Evolutionary conservation across 2,113 vertebrate genomes (phyloP), one percentile per base, ranked within the genome.

Genomic region (Oncorhynchus tshawytscha): DNA sequence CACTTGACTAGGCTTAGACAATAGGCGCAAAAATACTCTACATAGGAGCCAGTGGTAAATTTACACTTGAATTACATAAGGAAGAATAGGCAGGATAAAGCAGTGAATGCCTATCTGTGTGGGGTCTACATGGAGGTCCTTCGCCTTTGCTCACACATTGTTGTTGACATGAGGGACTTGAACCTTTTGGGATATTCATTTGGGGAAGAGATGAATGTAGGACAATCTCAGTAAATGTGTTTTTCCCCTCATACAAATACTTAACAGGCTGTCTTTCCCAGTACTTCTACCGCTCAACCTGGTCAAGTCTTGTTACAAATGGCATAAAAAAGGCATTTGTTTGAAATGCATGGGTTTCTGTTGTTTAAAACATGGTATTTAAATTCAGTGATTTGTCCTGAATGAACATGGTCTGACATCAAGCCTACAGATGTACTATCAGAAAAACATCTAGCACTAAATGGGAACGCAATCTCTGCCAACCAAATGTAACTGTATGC

Each of bases 1-100:
- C 81, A 78, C 86, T 84, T 79, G 74, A 81, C 69, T 84, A 77
- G 76, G 69, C 82, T 82, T 80, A 88, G 81, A 88, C 86, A 88
- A 88, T 75, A 49, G 22, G n/a, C 16, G 62, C 48, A 72, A 29
- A 73, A 74, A 31, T 39, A 67, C 62, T 18, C 71, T 48, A 65
- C 74, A 72, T 48, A 49, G 74, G 69, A 54, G 66, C 71, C 72
- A 69, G 72, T 48, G 81, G 39, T 68, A 59, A 77, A 54, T 74
- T 78, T 79, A 81, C 83, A 74, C 79, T 81, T 82, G 82, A 81
- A 85, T 80, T 78, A 64, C 69, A 70, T 29, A 54, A 72, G 13
- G 64, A 15, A 70, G 70, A 45, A 71, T 60, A 66, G 67, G 67
- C 54, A 70, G 69, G 25, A 69, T 51, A 73, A 60, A 72, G 29